These are phyloP conservation scores for Ganaspis brasiliensis DNA, from an alignment of 2,888 invertebrate species.

Conservation along the genomic window DNA sequence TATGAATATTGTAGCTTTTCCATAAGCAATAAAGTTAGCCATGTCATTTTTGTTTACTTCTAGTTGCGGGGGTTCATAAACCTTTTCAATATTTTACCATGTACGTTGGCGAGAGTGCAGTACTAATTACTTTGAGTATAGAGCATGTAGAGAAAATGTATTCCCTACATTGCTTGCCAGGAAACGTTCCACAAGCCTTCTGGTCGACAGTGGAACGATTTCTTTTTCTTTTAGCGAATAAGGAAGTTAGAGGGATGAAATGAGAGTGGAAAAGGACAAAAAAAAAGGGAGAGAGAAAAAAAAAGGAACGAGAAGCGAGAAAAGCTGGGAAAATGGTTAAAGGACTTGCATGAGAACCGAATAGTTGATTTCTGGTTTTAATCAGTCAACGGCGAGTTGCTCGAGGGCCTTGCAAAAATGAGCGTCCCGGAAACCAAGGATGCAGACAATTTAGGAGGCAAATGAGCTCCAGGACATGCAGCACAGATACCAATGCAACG, in stretches of 20 bases:
- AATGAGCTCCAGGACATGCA: constrained; percentile 27
- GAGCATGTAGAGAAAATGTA: constrained; percentile 17
- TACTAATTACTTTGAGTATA: constrained; percentile 42
- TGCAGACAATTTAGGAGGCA: constrained; percentile 31
- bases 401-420: constrained; percentile 59
- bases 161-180: constrained; percentile 28
- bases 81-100: constrained; percentile 37
- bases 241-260: constrained; percentile 17
- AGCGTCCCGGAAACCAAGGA: constrained; percentile 48
- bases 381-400: constrained; percentile 67
- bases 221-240: constrained; percentile 48
- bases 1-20: too few relatives aligned
- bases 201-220: constrained; percentile 18
- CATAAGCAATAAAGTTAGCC: neutral
- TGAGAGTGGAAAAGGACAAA: constrained; percentile 25
- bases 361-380: constrained; percentile 70
- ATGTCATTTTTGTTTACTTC: constrained; percentile 12
- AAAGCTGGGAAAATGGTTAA: constrained; percentile 47
- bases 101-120: constrained; percentile 25
- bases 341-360: constrained; percentile 55
- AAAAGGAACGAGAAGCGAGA: constrained; percentile 49
- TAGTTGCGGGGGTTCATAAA: constrained; percentile 15
- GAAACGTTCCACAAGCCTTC: constrained; percentile 19
- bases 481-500: neutral
- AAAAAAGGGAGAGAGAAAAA: constrained; percentile 55